phyloP scores from a whole-genome alignment of 2,113 vertebrate genomes.

The Chiloscyllium plagiosum region DNA sequence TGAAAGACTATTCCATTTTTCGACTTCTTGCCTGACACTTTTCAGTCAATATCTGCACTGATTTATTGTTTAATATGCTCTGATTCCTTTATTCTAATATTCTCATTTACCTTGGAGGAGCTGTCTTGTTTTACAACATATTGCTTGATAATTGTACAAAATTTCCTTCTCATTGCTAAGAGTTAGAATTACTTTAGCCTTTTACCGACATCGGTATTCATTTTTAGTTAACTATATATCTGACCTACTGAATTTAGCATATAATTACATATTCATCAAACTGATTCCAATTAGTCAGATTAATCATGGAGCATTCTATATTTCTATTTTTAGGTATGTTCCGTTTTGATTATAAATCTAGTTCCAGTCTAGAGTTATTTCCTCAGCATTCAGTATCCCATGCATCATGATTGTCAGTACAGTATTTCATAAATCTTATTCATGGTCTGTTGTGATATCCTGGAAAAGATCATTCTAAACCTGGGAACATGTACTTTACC shows the following conservation, averaged over 20 bases:
- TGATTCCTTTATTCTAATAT: neutral
- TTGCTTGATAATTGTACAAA: neutral
- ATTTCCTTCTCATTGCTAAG: neutral
- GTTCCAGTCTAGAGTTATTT: neutral
- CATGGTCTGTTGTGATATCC: neutral
- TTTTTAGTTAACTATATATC: neutral
- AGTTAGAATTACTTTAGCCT: neutral
- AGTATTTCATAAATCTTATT: neutral
- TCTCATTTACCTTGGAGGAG: neutral
- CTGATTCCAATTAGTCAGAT: neutral
- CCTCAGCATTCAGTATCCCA: neutral
- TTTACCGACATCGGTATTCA: neutral
- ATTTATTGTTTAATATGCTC: neutral
- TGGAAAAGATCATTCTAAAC: neutral
- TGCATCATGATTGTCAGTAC: neutral
- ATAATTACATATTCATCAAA: neutral
- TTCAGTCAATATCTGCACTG: neutral
- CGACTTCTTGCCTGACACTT: neutral
- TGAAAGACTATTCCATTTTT: neutral
- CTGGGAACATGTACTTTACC: neutral
- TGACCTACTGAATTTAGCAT: neutral
- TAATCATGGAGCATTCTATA: neutral
- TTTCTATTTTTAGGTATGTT: neutral
- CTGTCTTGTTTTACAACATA: neutral
- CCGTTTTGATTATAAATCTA: neutral